Evolutionary conservation across 2,888 invertebrate species (phyloP).

Genomic region (Odontocerum albicorne): DNA sequence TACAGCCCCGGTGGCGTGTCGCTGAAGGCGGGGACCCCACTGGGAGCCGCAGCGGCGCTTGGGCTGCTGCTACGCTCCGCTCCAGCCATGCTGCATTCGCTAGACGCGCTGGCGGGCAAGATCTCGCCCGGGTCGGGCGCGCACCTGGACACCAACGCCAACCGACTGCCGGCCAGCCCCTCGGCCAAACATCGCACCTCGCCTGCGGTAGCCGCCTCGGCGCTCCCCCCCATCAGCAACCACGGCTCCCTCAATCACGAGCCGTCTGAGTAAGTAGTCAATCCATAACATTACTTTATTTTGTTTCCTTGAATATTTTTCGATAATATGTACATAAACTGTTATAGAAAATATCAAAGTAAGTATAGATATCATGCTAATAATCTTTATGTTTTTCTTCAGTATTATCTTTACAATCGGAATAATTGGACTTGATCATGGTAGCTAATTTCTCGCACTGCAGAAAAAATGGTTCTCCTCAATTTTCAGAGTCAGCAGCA

Average conservation of each 20-base stretch:
- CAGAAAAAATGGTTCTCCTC: too few species aligned
- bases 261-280: conserved; percentile 2
- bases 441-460: too few species aligned
- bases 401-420: too few species aligned
- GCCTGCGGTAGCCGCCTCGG: background rate
- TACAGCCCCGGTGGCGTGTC: conserved; percentile 24
- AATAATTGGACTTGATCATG: too few species aligned
- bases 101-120: conserved; percentile 88
- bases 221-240: too few species aligned
- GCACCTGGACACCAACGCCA: conserved; percentile 66
- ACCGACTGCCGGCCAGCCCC: conserved; percentile 50
- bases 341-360: too few species aligned
- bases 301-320: too few species aligned
- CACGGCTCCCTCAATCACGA: too few species aligned
- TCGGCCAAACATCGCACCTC: conserved; percentile 51
- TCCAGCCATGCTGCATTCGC: conserved; percentile 77
- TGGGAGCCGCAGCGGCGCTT: conserved; percentile 47
- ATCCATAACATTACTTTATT: background rate
- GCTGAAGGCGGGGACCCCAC: conserved; percentile 27
- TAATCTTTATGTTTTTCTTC: too few species aligned
- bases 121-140: conserved; percentile 76
- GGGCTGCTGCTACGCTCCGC: conserved; percentile 46
- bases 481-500: too few species aligned
- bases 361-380: too few species aligned
- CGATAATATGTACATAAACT: too few species aligned